These are phyloP conservation scores for Artemia sinica DNA, from an alignment of 2,888 invertebrate species.

Conservation along the genomic window DNA sequence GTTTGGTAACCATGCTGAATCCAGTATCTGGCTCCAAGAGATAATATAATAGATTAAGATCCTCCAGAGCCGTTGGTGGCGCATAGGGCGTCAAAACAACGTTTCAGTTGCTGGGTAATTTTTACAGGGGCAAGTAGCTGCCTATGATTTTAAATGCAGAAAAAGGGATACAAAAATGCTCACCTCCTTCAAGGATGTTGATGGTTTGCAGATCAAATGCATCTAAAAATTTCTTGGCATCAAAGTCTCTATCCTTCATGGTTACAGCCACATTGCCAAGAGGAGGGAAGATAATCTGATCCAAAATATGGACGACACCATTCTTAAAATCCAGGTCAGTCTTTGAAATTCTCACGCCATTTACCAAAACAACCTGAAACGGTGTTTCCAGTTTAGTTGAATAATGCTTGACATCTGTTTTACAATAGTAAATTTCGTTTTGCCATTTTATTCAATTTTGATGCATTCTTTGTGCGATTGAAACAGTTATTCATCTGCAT, in stretches of 20 bases:
- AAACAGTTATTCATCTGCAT: no score
- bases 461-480: no score
- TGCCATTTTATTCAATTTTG: neutral
- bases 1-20: no score
- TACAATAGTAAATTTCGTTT: neutral
- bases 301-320: slow-evolving; percentile 16
- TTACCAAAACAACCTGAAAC: neutral
- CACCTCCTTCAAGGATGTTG: slow-evolving; percentile 12
- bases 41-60: neutral
- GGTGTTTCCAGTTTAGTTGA: neutral
- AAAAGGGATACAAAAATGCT: neutral
- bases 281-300: slow-evolving; percentile 8
- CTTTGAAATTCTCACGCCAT: slow-evolving; percentile 10
- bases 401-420: neutral
- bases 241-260: slow-evolving; percentile 16
- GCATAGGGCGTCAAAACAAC: no score
- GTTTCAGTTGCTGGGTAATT: no score
- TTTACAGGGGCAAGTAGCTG: neutral
- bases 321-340: slow-evolving; percentile 16
- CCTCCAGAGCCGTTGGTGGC: no score
- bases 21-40: no score
- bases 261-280: slow-evolving; percentile 8
- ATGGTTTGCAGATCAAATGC: slow-evolving; percentile 14
- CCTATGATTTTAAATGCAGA: neutral
- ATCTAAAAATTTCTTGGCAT: neutral